A percentile compares a stretch with the other conserved stretches of the same genome.
These are phyloP conservation scores for Anthrax anthrax DNA, from an alignment of 2,888 invertebrate genomes.

Conservation along the genomic window DNA sequence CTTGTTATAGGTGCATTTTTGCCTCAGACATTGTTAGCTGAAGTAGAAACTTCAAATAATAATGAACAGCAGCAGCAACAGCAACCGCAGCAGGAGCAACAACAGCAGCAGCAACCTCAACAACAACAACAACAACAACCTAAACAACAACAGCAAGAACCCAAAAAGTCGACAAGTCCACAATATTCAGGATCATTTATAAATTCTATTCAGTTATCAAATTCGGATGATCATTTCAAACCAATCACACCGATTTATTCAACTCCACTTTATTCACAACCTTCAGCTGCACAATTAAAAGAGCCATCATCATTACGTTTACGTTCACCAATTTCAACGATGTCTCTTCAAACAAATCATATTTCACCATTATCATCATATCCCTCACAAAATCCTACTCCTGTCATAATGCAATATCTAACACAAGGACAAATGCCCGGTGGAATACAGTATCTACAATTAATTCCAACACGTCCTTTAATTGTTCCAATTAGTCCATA, in stretches of 20 bases:
- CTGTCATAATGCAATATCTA: conserved; percentile 31
- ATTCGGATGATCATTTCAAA: background rate
- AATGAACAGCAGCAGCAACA: background rate
- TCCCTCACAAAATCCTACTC: conserved; percentile 15
- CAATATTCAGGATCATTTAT: background rate
- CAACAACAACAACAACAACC: background rate
- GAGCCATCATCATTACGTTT: background rate
- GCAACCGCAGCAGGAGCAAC: background rate
- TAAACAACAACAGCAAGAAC: background rate
- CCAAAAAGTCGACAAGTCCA: background rate
- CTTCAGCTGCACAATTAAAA: background rate
- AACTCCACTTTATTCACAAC: background rate
- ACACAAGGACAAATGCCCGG: conserved; percentile 22
- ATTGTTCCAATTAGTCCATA: conserved; percentile 31
- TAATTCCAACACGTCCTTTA: conserved; percentile 31
- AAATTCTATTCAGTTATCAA: background rate
- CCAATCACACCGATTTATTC: background rate
- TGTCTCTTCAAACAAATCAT: background rate
- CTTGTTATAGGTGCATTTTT: background rate
- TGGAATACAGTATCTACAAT: conserved; percentile 29
- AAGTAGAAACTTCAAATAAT: background rate
- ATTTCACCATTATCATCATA: background rate
- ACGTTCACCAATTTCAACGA: background rate
- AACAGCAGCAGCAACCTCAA: background rate
- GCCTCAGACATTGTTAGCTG: background rate